Evolutionary conservation across 2,113 vertebrate genomes (phyloP).

Genomic region (Plecturocebus donacophilus): DNA sequence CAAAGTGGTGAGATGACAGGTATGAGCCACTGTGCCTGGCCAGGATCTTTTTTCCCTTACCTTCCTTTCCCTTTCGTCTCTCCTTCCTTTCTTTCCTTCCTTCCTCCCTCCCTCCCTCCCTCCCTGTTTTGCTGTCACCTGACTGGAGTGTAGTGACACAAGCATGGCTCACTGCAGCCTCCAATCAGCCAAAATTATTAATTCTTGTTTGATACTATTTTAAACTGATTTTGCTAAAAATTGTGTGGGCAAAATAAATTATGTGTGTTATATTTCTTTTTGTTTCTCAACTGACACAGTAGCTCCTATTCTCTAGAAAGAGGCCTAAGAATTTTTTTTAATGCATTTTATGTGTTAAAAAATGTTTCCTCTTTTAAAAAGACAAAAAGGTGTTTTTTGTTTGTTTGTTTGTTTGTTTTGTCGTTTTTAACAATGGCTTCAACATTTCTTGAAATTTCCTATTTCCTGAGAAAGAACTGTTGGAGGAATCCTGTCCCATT

Average conservation of each 20-base stretch:
- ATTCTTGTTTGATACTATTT: neutral
- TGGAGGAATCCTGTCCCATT: neutral
- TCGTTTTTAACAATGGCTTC: neutral
- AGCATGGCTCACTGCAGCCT: too few species aligned
- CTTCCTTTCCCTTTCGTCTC: too few species aligned
- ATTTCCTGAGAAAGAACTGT: neutral
- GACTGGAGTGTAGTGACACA: too few species aligned
- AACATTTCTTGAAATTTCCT: neutral
- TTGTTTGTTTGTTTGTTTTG: too few species aligned
- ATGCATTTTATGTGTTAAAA: neutral
- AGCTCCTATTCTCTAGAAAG: neutral
- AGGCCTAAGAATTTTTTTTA: neutral
- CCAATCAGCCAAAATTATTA: neutral
- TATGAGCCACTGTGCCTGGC: too few species aligned
- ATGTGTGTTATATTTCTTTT: neutral
- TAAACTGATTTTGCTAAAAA: neutral
- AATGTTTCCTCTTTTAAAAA: neutral
- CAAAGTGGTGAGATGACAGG: too few species aligned
- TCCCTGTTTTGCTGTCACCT: too few species aligned
- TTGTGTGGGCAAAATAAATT: neutral
- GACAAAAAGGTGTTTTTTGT: neutral
- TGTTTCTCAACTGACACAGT: neutral
- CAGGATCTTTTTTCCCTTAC: too few species aligned
- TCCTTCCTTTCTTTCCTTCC: too few species aligned
- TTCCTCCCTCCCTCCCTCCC: too few species aligned